phyloP scores from a whole-genome alignment of 1,140 invertebrate species.

The Aphelinus atriplicis region DNA sequence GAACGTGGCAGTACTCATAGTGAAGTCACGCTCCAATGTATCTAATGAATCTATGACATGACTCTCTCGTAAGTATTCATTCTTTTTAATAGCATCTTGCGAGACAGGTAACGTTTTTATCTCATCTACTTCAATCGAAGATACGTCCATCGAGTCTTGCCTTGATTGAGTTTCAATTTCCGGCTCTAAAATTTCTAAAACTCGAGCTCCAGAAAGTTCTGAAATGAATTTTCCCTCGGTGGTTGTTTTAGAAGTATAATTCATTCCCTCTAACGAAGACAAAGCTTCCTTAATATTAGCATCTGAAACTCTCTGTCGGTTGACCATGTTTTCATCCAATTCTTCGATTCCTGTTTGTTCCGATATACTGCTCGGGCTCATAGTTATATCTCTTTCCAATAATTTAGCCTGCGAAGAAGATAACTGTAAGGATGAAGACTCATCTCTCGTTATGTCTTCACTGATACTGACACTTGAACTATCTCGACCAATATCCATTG shows the following conservation, averaged over 20 bases:
- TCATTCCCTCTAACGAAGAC: background rate
- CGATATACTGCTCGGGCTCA: conserved; percentile 60
- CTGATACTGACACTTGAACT: conserved; percentile 50
- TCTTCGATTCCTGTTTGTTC: conserved; percentile 58
- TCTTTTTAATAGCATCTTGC: conserved; percentile 29
- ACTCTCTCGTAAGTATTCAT: conserved; percentile 54
- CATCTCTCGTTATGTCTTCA: conserved; percentile 59
- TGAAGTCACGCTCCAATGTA: conserved; percentile 53
- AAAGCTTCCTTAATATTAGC: conserved; percentile 5
- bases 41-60: conserved; percentile 55
- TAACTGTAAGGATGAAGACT: conserved; percentile 43
- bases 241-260: background rate
- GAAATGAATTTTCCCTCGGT: conserved; percentile 42
- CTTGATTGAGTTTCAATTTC: conserved; percentile 45
- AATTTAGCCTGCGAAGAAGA: conserved; percentile 51
- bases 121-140: conserved; percentile 59
- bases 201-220: conserved; percentile 55
- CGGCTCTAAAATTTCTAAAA: conserved; percentile 60
- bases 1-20: conserved; percentile 51
- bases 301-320: background rate
- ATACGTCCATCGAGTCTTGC: conserved; percentile 58
- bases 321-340: conserved; percentile 30
- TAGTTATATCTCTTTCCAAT: conserved; percentile 55
- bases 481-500: conserved; percentile 37
- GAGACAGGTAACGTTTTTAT: conserved; percentile 36